Conservation (phyloP, 1,140 invertebrate species). For the Gryllus bimaculatus region DNA sequence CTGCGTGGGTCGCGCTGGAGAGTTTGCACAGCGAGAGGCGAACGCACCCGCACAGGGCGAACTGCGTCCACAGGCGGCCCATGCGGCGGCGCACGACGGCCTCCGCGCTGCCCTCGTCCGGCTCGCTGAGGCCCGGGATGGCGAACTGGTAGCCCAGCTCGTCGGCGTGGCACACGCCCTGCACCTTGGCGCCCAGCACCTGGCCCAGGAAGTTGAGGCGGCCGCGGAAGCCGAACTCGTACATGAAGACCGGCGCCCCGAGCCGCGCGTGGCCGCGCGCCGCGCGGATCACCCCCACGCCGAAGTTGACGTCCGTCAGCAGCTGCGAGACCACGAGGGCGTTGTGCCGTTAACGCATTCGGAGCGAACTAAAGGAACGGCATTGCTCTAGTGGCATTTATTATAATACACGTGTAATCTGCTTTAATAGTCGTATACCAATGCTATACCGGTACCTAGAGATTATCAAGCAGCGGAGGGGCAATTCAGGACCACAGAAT, state of each 20-base stretch:
- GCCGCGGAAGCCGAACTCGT: neutral
- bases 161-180: neutral
- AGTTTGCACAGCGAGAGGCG: neutral
- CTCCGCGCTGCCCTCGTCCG: neutral
- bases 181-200: neutral
- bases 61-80: neutral
- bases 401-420: too few species aligned
- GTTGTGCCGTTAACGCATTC: neutral
- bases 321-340: neutral
- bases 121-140: neutral
- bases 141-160: neutral
- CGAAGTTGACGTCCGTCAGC: neutral
- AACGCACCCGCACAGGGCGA: neutral
- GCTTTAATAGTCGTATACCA: too few species aligned
- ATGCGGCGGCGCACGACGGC: neutral
- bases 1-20: too few species aligned
- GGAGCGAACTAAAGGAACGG: too few species aligned
- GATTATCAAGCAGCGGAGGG: too few species aligned
- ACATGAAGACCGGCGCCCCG: neutral
- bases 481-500: too few species aligned
- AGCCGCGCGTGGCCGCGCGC: neutral
- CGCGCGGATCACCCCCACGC: neutral
- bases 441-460: too few species aligned
- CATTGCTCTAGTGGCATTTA: too few species aligned
- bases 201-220: neutral